Evolutionary conservation across 2,113 vertebrate genomes (phyloP).

Genomic region (Gasterosteus aculeatus): DNA sequence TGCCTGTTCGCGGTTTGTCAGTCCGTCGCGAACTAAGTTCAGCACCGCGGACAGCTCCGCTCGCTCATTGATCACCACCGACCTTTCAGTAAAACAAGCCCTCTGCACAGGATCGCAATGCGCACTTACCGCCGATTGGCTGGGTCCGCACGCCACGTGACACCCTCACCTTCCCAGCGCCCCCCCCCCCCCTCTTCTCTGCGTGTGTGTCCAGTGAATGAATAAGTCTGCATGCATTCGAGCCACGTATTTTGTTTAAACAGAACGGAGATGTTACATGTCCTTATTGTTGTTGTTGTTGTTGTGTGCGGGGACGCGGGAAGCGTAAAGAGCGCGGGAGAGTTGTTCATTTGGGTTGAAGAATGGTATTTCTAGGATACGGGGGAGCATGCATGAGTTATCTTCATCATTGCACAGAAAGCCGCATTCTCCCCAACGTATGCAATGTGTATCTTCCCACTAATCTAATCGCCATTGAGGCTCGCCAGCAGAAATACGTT

Average conservation of each 20-base stretch:
- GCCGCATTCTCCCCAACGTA: background rate
- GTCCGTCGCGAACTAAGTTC: constrained; percentile 37
- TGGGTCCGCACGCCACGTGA: constrained; percentile 50
- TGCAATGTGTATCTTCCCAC: background rate
- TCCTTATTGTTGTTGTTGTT: background rate
- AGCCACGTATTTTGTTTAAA: constrained; percentile 1
- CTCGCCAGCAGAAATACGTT: background rate
- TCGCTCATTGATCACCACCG: constrained; percentile 65
- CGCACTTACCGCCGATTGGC: constrained; percentile 77
- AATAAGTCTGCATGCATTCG: constrained; percentile 20
- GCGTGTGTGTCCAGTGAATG: constrained; percentile 55
- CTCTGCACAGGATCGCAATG: constrained; percentile 79
- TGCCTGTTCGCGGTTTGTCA: constrained; percentile 30
- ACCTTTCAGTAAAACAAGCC: constrained; percentile 66
- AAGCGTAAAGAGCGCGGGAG: background rate
- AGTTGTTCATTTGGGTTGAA: background rate
- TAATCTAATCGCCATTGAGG: background rate
- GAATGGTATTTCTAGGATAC: background rate
- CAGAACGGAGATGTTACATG: background rate
- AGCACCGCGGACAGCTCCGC: constrained; percentile 58
- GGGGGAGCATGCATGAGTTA: background rate
- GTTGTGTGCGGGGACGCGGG: background rate
- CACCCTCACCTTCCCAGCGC: constrained; percentile 36
- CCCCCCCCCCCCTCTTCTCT: background rate
- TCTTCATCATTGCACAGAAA: background rate